Evolutionary conservation across 2,113 vertebrate genomes (phyloP).

Genomic region (Cyanistes caeruleus): DNA sequence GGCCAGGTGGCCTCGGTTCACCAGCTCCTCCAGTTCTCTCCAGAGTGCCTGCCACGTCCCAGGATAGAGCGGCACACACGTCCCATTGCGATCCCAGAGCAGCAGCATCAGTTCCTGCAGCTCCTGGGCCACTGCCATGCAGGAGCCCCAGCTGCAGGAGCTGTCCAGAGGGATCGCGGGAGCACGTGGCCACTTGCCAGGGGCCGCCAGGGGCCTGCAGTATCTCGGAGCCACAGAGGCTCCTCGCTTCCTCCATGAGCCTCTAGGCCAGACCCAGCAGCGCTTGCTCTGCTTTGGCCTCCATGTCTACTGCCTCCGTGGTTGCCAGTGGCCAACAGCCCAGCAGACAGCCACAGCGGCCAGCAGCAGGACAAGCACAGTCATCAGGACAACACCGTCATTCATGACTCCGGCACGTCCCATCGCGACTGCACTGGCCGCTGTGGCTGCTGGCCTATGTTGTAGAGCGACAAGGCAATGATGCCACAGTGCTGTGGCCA

Average conservation of each 20-base stretch:
- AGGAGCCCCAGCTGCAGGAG: background rate
- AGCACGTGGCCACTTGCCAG: background rate
- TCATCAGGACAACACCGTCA: background rate
- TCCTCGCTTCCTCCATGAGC: background rate
- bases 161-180: background rate
- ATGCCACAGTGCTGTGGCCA: background rate
- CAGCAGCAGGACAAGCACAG: background rate
- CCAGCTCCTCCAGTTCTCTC: background rate
- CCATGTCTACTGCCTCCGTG: background rate
- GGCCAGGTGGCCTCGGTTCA: background rate
- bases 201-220: background rate
- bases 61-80: fast-evolving
- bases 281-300: background rate
- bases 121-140: background rate
- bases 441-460: background rate
- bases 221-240: background rate
- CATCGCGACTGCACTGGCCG: background rate
- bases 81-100: background rate
- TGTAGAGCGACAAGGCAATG: background rate
- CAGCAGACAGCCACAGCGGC: background rate
- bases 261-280: background rate
- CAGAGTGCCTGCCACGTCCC: background rate
- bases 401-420: background rate
- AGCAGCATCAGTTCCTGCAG: background rate
- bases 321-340: background rate